A percentile compares a stretch with the other conserved stretches of the same genome.
These are phyloP conservation scores for Montifringilla adamsi DNA, from an alignment of 2,113 vertebrate genomes.

Conservation along the genomic window DNA sequence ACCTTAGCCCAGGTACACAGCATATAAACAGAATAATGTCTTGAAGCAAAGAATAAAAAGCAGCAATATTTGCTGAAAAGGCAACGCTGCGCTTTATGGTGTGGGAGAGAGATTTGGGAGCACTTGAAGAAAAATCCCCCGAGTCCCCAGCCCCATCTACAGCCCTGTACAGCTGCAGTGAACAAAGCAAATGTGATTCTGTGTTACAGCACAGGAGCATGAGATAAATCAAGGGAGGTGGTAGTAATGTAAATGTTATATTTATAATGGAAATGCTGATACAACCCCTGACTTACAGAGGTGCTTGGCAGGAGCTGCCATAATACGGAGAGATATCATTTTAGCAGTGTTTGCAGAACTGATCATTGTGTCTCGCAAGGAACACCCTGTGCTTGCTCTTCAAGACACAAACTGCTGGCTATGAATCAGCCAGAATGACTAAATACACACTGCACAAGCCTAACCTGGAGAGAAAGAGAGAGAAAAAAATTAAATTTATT, in stretches of 20 bases:
- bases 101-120: slow-evolving; percentile 4
- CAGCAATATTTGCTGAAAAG: slow-evolving; percentile 47
- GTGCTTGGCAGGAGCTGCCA: not conserved
- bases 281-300: slow-evolving; percentile 30
- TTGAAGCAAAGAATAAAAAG: slow-evolving; percentile 34
- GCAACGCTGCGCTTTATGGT: not conserved
- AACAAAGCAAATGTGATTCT: slow-evolving; percentile 50
- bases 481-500: not conserved
- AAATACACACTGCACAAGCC: slow-evolving; percentile 11
- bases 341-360: slow-evolving; percentile 38
- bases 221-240: slow-evolving; percentile 52
- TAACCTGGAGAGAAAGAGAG: slow-evolving; percentile 6
- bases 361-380: slow-evolving; percentile 44
- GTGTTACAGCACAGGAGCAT: not conserved
- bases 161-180: not conserved
- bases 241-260: slow-evolving; percentile 51
- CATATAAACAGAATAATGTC: slow-evolving; percentile 1
- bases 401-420: slow-evolving; percentile 27
- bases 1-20: not conserved
- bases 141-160: not conserved
- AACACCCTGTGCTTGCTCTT: slow-evolving; percentile 41
- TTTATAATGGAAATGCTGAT: slow-evolving; percentile 63
- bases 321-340: slow-evolving; percentile 27
- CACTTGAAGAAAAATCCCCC: slow-evolving; percentile 30
- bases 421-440: slow-evolving; percentile 42